Evolutionary conservation across 2,797 vertebrate species (phyloP).

Genomic region (Acanthurus lineatus): DNA sequence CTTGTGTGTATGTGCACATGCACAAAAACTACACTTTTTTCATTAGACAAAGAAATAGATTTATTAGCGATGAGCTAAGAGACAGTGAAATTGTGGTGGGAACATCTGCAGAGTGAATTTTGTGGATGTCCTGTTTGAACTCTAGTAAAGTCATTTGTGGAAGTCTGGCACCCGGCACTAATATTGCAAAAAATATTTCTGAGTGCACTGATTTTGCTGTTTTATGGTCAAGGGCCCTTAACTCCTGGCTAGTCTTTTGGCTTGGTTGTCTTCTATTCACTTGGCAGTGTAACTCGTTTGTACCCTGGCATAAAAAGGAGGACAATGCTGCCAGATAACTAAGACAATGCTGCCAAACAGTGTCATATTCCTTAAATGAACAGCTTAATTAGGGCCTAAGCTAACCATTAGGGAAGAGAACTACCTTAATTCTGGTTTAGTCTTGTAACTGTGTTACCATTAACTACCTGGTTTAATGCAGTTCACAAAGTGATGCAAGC

Average conservation of each 20-base stretch:
- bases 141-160: conserved; percentile 1
- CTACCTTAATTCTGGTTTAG: conserved; percentile 19
- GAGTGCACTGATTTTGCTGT: conserved; percentile 2
- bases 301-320: conserved; percentile 33
- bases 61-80: conserved; percentile 9
- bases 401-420: conserved; percentile 21
- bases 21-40: background rate
- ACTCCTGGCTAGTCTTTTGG: conserved; percentile 32
- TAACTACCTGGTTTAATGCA: conserved; percentile 48
- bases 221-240: conserved; percentile 12
- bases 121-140: background rate
- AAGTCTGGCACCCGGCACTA: background rate
- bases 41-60: conserved; percentile 11
- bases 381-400: conserved; percentile 35
- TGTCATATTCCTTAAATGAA: conserved; percentile 42
- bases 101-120: conserved; percentile 25
- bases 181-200: conserved; percentile 18
- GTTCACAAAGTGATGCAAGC: conserved; percentile 66
- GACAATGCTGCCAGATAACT: conserved; percentile 38
- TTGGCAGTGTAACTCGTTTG: conserved; percentile 23
- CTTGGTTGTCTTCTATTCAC: conserved; percentile 7
- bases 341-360: conserved; percentile 41
- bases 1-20: too few species aligned
- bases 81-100: background rate
- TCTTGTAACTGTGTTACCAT: conserved; percentile 13